These are phyloP conservation scores for Himantopus leucocephalus DNA, from an alignment of 2,113 vertebrate species.

Conservation along the genomic window DNA sequence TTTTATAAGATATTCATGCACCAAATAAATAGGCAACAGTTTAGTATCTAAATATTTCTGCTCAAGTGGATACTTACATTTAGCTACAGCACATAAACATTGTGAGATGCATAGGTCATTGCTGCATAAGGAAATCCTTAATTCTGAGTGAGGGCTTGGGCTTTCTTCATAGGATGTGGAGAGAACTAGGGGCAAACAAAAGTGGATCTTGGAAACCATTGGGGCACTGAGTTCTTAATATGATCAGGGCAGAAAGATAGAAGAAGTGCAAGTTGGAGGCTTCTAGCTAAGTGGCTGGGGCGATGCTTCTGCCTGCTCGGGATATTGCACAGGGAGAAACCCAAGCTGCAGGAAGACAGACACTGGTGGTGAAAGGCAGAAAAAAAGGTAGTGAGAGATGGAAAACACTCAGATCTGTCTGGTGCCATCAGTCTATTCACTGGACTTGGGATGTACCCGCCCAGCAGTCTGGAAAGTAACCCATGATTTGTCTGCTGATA, in stretches of 20 bases:
- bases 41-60: not conserved
- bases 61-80: not conserved
- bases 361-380: not conserved
- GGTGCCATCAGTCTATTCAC: not conserved
- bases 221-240: not conserved
- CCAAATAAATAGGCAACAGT: not conserved
- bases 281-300: not conserved
- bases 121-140: not conserved
- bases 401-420: not conserved
- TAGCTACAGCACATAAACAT: not conserved
- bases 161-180: not conserved
- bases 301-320: not conserved
- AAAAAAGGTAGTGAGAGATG: not conserved
- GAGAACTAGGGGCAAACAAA: not conserved
- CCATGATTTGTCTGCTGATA: not conserved
- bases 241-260: not conserved
- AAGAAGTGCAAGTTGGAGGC: not conserved
- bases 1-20: not conserved
- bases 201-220: not conserved
- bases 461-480: not conserved
- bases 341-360: not conserved
- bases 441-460: not conserved
- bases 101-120: not conserved
- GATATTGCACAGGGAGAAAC: accelerated
- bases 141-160: not conserved